phyloP scores from a whole-genome alignment of 2,113 vertebrate species.

The Crotophaga sulcirostris region DNA sequence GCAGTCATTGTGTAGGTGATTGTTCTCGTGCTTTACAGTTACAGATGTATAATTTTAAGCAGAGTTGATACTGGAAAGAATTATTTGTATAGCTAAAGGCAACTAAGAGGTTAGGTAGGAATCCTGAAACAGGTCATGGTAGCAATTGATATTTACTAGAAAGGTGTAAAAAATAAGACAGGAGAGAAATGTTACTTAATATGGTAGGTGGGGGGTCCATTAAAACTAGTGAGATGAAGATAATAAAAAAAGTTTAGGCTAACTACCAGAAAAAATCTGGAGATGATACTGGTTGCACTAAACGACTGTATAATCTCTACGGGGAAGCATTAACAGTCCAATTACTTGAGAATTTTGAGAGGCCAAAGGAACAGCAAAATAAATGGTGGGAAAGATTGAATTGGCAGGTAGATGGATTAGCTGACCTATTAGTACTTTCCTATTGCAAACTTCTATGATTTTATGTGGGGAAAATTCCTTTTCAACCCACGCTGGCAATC shows the following conservation, averaged over 20 bases:
- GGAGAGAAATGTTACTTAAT: not conserved
- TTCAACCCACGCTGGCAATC: conserved; percentile 75
- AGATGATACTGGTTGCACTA: not conserved
- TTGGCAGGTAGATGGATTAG: conserved; percentile 63
- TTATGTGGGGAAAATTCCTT: conserved; percentile 70
- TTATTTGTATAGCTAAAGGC: not conserved
- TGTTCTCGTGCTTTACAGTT: not conserved
- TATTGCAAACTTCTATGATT: conserved; percentile 59
- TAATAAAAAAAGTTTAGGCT: not conserved
- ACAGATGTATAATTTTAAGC: not conserved
- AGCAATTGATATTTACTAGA: not conserved
- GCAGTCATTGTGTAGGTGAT: not conserved
- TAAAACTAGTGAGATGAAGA: not conserved
- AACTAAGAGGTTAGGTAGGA: not conserved
- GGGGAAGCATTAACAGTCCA: not conserved
- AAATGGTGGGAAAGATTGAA: conserved; percentile 16
- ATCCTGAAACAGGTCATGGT: not conserved
- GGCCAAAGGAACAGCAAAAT: conserved; percentile 36
- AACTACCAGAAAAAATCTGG: not conserved
- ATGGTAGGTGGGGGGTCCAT: not conserved
- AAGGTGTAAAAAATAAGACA: not conserved
- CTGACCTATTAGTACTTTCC: conserved; percentile 68
- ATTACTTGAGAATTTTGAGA: conserved; percentile 27
- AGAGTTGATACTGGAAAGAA: not conserved
- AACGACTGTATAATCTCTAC: not conserved